Conservation (phyloP, 2,113 vertebrate species). For the Mus spicilegus region DNA sequence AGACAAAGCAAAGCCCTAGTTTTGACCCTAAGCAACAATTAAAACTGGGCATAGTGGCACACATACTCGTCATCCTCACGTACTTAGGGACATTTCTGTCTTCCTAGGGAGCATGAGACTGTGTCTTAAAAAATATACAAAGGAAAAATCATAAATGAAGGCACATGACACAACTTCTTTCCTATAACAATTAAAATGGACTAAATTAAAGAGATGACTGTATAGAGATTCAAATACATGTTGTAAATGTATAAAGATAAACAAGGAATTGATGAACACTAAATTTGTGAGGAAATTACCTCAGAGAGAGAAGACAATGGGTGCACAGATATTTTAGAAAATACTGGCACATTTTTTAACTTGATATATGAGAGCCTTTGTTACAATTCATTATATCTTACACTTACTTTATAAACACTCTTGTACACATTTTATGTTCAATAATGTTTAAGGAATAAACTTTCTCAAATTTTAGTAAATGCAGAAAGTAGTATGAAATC, state of each 20-base stretch:
- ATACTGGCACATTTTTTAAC: background rate
- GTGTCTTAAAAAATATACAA: background rate
- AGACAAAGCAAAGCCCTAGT: background rate
- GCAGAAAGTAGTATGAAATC: background rate
- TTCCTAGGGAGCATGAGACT: background rate
- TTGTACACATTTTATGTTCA: background rate
- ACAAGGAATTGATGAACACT: background rate
- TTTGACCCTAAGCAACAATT: background rate
- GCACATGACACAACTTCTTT: background rate
- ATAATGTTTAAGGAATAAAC: conserved; percentile 12
- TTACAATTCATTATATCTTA: background rate
- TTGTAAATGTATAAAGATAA: conserved; percentile 23
- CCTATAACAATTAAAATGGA: background rate
- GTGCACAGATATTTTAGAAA: background rate
- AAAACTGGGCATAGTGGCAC: background rate
- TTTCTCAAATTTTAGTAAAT: conserved; percentile 13
- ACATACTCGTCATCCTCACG: background rate
- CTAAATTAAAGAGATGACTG: background rate
- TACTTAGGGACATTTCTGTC: background rate
- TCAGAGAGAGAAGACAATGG: background rate
- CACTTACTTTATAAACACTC: background rate
- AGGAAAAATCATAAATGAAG: background rate
- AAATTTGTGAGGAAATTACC: background rate
- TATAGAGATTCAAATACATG: background rate
- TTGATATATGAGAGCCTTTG: background rate